Evolutionary conservation across 2,113 vertebrate genomes (phyloP).

Genomic region (Laticauda colubrina): DNA sequence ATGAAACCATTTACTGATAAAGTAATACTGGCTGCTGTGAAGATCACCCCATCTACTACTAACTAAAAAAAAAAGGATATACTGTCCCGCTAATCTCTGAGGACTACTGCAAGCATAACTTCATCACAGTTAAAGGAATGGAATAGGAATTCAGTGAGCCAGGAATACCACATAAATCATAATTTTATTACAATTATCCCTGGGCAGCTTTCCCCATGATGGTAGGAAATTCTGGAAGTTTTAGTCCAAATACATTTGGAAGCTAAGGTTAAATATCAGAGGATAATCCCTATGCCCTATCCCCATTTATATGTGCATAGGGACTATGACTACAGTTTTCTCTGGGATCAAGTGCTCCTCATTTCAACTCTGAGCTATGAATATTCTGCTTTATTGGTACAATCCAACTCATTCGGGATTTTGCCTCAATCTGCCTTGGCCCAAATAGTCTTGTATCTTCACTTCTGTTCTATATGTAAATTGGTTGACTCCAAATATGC

Average conservation of each 20-base stretch:
- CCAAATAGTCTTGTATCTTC: not conserved
- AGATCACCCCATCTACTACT: not conserved
- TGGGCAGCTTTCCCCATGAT: not conserved
- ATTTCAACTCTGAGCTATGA: not conserved
- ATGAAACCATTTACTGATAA: not conserved
- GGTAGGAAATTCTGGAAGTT: not conserved
- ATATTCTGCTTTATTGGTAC: not conserved
- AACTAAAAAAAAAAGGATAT: not conserved
- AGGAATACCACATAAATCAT: not conserved
- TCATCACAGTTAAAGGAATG: not conserved
- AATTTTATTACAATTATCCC: not conserved
- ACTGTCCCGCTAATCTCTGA: not conserved
- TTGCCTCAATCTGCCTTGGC: not conserved
- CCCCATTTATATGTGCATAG: not conserved
- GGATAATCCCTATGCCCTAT: not conserved
- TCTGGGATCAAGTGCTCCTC: not conserved
- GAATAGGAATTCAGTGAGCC: not conserved
- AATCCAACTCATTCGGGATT: not conserved
- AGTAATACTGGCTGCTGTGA: not conserved
- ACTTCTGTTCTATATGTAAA: too few relatives aligned
- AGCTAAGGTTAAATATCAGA: not conserved
- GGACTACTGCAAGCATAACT: not conserved
- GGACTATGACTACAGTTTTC: not conserved
- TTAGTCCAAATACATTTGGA: not conserved
- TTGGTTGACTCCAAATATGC: too few relatives aligned